Conservation (phyloP, 2,113 vertebrate species). For the Solenodon paradoxus region DNA sequence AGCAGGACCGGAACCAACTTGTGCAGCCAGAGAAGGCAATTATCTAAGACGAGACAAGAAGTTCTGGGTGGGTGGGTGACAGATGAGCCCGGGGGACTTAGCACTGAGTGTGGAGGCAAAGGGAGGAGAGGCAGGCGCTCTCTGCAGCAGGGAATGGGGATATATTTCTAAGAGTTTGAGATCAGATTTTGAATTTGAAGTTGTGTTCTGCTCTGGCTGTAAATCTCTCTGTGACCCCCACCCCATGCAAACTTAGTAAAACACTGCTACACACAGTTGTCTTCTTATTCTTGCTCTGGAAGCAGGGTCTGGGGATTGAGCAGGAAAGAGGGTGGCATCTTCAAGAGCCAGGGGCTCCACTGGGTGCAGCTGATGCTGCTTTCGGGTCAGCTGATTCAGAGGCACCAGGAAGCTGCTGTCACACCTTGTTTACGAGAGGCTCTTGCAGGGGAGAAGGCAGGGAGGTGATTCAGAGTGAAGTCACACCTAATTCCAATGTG, state of each 20-base stretch:
- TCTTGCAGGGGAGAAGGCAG: neutral
- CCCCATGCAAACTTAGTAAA: neutral
- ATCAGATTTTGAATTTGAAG: neutral
- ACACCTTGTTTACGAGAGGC: neutral
- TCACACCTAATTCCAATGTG: too few species aligned
- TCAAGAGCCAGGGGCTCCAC: too few species aligned
- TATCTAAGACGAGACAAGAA: too few species aligned
- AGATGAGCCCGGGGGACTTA: neutral
- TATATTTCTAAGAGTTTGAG: neutral
- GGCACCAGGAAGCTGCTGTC: neutral
- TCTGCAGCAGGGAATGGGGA: neutral
- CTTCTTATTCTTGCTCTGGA: neutral
- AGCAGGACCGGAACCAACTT: neutral
- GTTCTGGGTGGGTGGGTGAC: neutral
- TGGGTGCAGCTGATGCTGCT: rapidly evolving
- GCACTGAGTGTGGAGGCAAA: neutral
- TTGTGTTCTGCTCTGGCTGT: neutral
- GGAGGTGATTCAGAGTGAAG: neutral
- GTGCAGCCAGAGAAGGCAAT: neutral
- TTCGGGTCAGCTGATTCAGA: neutral
- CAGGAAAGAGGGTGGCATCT: neutral
- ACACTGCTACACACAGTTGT: neutral
- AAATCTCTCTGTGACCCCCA: neutral
- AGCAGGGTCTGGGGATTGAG: neutral
- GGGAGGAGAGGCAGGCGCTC: neutral